Base-by-base conservation (phyloP, 1,140 invertebrate genomes). In the Ceratosolen solmsi region DNA sequence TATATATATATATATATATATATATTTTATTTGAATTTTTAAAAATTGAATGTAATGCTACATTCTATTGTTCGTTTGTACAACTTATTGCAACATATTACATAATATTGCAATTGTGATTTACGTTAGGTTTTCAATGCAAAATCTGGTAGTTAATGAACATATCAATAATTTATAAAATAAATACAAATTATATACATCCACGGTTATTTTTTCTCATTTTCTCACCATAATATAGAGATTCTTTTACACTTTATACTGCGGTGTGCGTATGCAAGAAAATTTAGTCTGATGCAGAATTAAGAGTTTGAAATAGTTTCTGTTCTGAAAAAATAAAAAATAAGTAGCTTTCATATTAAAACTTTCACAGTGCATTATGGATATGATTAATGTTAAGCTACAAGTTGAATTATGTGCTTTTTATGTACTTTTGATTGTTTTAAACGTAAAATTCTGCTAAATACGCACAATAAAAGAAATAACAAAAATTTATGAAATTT, bases 351-450 rank as follows among this genome's bases (percentile, higher is more conserved):
- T 56, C 54, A 8, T 30, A 8, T 30, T 63, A 25, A 27, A 63
- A 54, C 13, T 11, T 54, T 22, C 5, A 5, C 15, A 63, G 58
- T n/a, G 25, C 22, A 22, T 70, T 17, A 8, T 5, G 13, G 2
- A 30, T 72, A 72, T 72, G 41, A 74, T 1, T 56, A 56, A 22
- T 74, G 33, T 33, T 25, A 33, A 27, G 30, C 15, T 38, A 38
- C 8, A 56, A 30, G 1, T 25, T 74, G 36, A 74, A 74, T 74
- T 74, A 74, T 56, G 25, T 27, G 72, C n/a, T 73, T 51, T 36
- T 56, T 56, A 49, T 74, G 15, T 36, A 56, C 27, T 13, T 46
- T 46, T 46, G 41, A 30, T 56, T 1, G 8, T 13, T 30, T 60
- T 7, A 15, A n/a, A 8, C 1, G 22, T 72, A 30, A 27, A 72